Base-by-base conservation (phyloP, 2,888 invertebrate genomes). In the Athetis lepigone region DNA sequence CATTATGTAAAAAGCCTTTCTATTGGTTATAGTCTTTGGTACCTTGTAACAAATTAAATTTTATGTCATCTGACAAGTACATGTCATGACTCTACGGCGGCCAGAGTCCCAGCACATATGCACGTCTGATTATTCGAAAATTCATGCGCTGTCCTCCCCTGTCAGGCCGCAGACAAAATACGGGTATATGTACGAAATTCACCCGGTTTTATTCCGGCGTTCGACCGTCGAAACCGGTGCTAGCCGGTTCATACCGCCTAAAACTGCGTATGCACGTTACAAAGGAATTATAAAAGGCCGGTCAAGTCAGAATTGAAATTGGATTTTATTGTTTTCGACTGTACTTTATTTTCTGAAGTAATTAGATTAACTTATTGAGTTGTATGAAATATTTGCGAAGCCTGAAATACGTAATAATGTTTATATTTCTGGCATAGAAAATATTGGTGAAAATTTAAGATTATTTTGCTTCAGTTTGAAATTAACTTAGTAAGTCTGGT, bases 111-210 rank as follows among this genome's bases (percentile, higher is more conserved):
- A 43, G 50, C 72, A 63, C 66, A 70, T 70, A 71, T 57, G 64
- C 50, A 40, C 81, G 86, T 85, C 85, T 90, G 90, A 89, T 92
- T 91, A 90, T 90, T 92, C 82, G 88, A 90, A 90, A 92, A 92
- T 91, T 89, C 91, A 90, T 90, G 88, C 81, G 82, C 82, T 85
- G 88, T 88, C 89, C 86, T 82, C 86, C 89, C 86, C 87, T 85
- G 89, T 85, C 89, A 85, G 83, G 77, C 85, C 82, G 80, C 86
- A 86, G 90, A 88, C 90, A 87, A 88, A 89, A 90, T 88, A 85
- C 85, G 84, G 83, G 80, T 81, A 79, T 82, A 79, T 80, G 83
- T 83, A 83, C 82, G 86, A 86, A 85, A 85, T 86, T 85, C 83
- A 80, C 79, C 78, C 84, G 85, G 87, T 90, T 90, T 89, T 89